Evolutionary conservation across 2,888 invertebrate genomes (phyloP).

Genomic region (Mechanitis messenoides): DNA sequence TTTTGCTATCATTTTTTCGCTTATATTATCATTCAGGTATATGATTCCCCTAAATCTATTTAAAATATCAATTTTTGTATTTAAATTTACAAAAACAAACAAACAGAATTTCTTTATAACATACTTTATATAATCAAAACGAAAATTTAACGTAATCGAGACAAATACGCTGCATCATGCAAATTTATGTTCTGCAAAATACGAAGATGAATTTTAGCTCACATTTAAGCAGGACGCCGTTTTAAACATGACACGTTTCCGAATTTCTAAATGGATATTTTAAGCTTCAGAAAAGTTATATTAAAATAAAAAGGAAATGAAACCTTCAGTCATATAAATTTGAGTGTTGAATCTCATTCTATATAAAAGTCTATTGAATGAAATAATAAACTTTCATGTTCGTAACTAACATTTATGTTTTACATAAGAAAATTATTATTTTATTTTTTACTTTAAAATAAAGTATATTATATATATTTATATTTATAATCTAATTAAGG

Average conservation of each 20-base stretch:
- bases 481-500: too few relatives aligned
- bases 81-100: not conserved
- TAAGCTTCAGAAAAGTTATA: conserved; percentile 20
- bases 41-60: too few relatives aligned
- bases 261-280: conserved; percentile 28
- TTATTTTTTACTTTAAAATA: too few relatives aligned
- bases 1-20: too few relatives aligned
- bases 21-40: too few relatives aligned
- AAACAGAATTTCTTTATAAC: not conserved
- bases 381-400: not conserved
- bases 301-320: conserved; percentile 30
- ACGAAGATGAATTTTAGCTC: conserved; percentile 25
- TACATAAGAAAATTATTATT: too few relatives aligned
- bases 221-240: conserved; percentile 11
- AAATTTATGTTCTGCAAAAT: conserved; percentile 21
- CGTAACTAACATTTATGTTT: not conserved
- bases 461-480: too few relatives aligned
- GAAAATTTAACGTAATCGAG: not conserved
- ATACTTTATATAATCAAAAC: not conserved
- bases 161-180: not conserved
- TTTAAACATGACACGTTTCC: conserved; percentile 30
- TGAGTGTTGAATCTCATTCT: not conserved
- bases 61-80: too few relatives aligned
- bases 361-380: conserved; percentile 1
- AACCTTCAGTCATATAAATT: conserved; percentile 8